Base-by-base conservation (phyloP, 1,140 invertebrate genomes). In the Lordiphosa mommai region DNA sequence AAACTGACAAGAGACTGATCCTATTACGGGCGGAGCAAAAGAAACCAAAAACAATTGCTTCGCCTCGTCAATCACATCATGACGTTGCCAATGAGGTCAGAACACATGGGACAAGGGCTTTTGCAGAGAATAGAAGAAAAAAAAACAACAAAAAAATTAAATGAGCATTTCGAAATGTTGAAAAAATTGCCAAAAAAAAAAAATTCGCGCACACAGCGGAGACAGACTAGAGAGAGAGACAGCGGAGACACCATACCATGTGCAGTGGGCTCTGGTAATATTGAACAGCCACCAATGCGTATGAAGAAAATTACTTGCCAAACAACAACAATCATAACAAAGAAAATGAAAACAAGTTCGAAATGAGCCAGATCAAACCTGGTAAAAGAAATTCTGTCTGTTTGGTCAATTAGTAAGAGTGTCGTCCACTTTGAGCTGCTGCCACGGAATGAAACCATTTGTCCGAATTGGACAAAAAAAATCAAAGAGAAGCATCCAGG, bases 81-180 rank as follows among this genome's bases (percentile, higher is more conserved):
- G 71, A 73, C 71, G 71, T 74, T 37, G 64, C 46, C 61, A 51
- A 53, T 67, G 63, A 67, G 63, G 63, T 67, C 63, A 67, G 63
- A 67, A 20, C 63, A 58, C 63, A 67, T 33, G 63, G 63, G 63
- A 66, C 52, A 68, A 61, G 65, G 65, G 65, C 53, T 68, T 48
- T 52, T 65, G 52, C 50, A 65, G 20, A 17, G 30, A 36, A 12
- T 13, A 68, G 48, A 66, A 40, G 50, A 65, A 66, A 57, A 50
- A 47, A 65, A 56, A 20, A 48, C 46, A 48, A 30, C 41, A 37
- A n/a, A n/a, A n/a, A n/a, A n/a, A n/a, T n/a, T 9, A 47, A 65
- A 57, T 65, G 61, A 66, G 56, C 58, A 66, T 67, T 67, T 67
- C 14, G 44, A 40, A 67, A 67, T 58, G 38, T 49, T 57, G 44